Conservation (phyloP, 2,113 vertebrate genomes). For the Neomonachus schauinslandi region DNA sequence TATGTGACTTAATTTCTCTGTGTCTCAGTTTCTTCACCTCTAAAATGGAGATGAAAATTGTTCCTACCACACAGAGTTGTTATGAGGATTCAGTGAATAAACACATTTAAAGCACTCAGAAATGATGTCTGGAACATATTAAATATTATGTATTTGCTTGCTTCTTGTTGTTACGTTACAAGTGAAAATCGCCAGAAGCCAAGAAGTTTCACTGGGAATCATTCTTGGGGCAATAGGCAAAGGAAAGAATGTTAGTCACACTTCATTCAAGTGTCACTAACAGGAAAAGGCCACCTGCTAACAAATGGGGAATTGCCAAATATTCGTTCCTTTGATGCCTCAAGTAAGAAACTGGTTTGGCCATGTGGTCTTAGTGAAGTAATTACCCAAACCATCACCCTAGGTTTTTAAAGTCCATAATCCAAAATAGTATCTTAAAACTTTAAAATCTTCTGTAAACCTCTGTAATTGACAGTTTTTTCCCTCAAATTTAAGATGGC, state of each 20-base stretch:
- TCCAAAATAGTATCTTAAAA: not conserved
- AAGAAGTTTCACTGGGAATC: constrained; percentile 25
- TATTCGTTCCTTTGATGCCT: constrained; percentile 49
- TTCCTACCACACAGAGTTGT: not conserved
- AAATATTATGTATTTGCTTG: not conserved
- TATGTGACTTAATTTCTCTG: not conserved
- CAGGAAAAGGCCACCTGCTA: constrained; percentile 40
- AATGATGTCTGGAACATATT: not conserved
- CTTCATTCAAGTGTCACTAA: constrained; percentile 51
- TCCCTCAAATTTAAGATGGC: constrained; percentile 1
- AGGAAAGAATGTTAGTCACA: constrained; percentile 54
- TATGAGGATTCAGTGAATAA: not conserved
- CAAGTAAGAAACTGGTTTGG: constrained; percentile 32
- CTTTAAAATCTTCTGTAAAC: constrained; percentile 24
- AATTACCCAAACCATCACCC: constrained; percentile 37
- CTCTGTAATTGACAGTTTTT: not conserved
- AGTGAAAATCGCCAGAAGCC: constrained; percentile 12
- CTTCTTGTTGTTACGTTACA: not conserved
- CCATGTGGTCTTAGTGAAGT: not conserved
- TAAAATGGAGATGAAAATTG: not conserved
- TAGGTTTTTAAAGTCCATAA: constrained; percentile 9
- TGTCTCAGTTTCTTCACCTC: constrained; percentile 18
- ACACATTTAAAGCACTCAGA: constrained; percentile 5
- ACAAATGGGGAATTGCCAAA: constrained; percentile 55
- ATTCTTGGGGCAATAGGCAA: not conserved